Conservation (phyloP, 2,113 vertebrate genomes). For the Notothenia rossii region DNA sequence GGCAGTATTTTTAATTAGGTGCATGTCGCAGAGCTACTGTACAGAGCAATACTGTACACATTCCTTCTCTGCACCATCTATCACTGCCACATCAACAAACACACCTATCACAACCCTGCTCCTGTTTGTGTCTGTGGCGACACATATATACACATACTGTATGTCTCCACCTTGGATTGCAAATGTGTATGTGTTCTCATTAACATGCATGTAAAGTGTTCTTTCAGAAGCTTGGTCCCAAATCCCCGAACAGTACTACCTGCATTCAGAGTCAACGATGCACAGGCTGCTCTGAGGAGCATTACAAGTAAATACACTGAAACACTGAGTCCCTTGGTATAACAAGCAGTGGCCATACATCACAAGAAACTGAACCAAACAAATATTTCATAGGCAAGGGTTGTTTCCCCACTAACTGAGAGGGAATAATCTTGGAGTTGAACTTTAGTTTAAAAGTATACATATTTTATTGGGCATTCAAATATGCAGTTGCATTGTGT, state of each 20-base stretch:
- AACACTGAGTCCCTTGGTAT: conserved; percentile 62
- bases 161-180: conserved; percentile 10
- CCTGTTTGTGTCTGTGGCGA: conserved; percentile 17
- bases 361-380: conserved; percentile 71
- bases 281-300: conserved; percentile 49
- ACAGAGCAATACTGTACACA: conserved; percentile 9
- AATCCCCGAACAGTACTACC: conserved; percentile 53
- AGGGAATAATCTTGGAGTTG: conserved; percentile 17
- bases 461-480: conserved; percentile 3
- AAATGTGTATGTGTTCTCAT: conserved; percentile 16
- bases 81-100: conserved; percentile 50
- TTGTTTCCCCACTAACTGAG: conserved; percentile 17
- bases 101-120: conserved; percentile 2
- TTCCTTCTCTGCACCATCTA: conserved; percentile 49
- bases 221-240: conserved; percentile 41
- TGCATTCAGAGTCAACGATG: conserved; percentile 60
- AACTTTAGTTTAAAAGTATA: conserved; percentile 19
- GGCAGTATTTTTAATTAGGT: conserved; percentile 32
- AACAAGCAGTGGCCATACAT: conserved; percentile 68
- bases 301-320: conserved; percentile 71
- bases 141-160: conserved; percentile 2
- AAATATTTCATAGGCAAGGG: conserved; percentile 49
- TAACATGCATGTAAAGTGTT: conserved; percentile 23
- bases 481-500: background rate
- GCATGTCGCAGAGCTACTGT: conserved; percentile 19